These are phyloP conservation scores for Polypterus bichir DNA, from an alignment of 2,113 vertebrate genomes.

Conservation along the genomic window DNA sequence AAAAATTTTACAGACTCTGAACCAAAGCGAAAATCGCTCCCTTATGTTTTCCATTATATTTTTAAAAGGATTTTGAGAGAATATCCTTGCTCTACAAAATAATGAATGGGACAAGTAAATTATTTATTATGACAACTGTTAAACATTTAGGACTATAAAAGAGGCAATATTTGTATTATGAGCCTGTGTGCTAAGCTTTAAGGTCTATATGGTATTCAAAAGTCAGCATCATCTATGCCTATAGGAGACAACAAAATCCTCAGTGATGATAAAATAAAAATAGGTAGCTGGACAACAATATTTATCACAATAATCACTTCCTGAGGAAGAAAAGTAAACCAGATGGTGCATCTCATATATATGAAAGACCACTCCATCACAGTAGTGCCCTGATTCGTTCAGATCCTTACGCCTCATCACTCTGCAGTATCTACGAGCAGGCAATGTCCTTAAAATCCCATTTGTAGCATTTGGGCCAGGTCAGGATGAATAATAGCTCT, in stretches of 20 bases:
- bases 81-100: too few species aligned
- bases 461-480: slow-evolving; percentile 47
- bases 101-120: too few species aligned
- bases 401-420: slow-evolving; percentile 34
- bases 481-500: slow-evolving; percentile 51
- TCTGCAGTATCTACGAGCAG: slow-evolving; percentile 33
- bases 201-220: slow-evolving; percentile 2
- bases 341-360: slow-evolving; percentile 37
- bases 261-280: slow-evolving; percentile 9
- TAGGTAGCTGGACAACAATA: slow-evolving; percentile 16
- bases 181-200: background rate
- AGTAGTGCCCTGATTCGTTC: slow-evolving; percentile 15
- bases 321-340: slow-evolving; percentile 31
- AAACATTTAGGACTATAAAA: background rate
- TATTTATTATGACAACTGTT: background rate
- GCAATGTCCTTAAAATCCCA: slow-evolving; percentile 51
- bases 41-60: too few species aligned
- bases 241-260: background rate
- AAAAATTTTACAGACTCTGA: too few species aligned
- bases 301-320: slow-evolving; percentile 47
- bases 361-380: slow-evolving; percentile 36
- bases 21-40: too few species aligned
- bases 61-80: too few species aligned
- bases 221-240: slow-evolving; percentile 3
- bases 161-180: background rate